Evolutionary conservation across 2,888 invertebrate genomes (phyloP).

Genomic region (Stenoptilia bipunctidactyla): DNA sequence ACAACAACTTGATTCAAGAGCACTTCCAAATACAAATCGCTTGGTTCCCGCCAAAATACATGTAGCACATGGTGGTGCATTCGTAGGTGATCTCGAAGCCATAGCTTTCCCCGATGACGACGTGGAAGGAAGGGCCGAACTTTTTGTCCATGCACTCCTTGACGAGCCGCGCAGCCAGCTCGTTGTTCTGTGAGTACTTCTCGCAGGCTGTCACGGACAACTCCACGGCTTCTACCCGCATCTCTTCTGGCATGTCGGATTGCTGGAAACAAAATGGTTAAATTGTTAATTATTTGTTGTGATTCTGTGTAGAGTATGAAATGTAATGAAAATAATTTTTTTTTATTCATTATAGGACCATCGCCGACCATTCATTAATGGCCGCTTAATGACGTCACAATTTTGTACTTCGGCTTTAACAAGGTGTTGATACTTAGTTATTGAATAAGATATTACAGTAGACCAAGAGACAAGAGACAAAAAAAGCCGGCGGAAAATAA

Average conservation of each 20-base stretch:
- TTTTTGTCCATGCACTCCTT: slow-evolving; percentile 97
- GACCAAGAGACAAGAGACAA: too few species aligned
- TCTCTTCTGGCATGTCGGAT: slow-evolving; percentile 94
- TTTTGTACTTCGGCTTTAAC: too few species aligned
- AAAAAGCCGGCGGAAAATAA: too few species aligned
- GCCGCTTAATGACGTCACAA: too few species aligned
- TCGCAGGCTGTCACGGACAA: slow-evolving; percentile 94
- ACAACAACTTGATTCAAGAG: slow-evolving; percentile 50
- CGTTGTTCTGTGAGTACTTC: slow-evolving; percentile 87
- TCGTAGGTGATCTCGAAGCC: slow-evolving; percentile 95
- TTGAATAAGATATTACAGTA: too few species aligned
- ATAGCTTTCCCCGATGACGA: slow-evolving; percentile 95
- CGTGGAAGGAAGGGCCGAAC: slow-evolving; percentile 94
- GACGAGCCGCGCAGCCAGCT: slow-evolving; percentile 92
- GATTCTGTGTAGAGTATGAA: too few species aligned
- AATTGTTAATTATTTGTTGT: background rate
- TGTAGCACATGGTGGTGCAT: slow-evolving; percentile 86
- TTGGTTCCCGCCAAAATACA: slow-evolving; percentile 93
- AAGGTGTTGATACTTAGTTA: too few species aligned
- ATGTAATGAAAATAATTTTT: too few species aligned
- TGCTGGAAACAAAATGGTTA: slow-evolving; percentile 68
- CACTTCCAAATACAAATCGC: slow-evolving; percentile 94
- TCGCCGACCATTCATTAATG: too few species aligned
- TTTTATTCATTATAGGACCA: too few species aligned
- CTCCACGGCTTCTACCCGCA: slow-evolving; percentile 91